phyloP scores from a whole-genome alignment of 2,113 vertebrate species.

The Cottus gobio region DNA sequence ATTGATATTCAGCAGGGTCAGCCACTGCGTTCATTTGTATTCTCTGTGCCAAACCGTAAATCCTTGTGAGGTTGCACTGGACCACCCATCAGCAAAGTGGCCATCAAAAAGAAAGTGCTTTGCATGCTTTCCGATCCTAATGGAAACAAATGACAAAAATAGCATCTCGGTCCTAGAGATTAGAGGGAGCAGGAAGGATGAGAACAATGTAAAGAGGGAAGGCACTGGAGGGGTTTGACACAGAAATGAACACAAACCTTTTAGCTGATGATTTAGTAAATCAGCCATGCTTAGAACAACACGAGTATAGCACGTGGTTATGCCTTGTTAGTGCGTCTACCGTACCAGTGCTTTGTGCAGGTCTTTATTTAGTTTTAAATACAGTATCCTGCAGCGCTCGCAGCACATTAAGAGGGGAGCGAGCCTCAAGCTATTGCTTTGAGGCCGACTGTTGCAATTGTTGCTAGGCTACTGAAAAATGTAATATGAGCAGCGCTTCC shows the following conservation, averaged over 20 bases:
- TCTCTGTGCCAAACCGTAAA: conserved; percentile 52
- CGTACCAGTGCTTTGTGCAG: neutral
- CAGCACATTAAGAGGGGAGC: neutral
- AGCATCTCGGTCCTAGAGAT: conserved; percentile 15
- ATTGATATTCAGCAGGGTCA: conserved; percentile 53
- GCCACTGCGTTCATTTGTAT: conserved; percentile 62
- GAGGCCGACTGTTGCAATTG: neutral
- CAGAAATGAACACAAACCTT: neutral
- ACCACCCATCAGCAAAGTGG: conserved; percentile 58
- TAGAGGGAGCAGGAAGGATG: neutral
- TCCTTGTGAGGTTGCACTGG: conserved; percentile 57
- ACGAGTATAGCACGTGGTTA: neutral
- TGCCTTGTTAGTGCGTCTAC: neutral
- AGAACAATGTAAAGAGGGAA: neutral
- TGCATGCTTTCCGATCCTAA: conserved; percentile 41
- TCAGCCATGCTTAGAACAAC: neutral
- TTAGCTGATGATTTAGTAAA: neutral
- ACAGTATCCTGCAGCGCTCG: neutral
- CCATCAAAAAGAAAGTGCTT: conserved; percentile 37
- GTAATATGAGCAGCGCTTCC: neutral
- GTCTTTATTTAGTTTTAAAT: neutral
- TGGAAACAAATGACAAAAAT: conserved; percentile 51
- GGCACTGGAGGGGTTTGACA: neutral
- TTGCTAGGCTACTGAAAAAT: conserved; percentile 33
- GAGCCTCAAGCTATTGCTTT: neutral